These are phyloP conservation scores for Meloidogyne hapla DNA, from an alignment of 1,140 invertebrate genomes.

Conservation along the genomic window DNA sequence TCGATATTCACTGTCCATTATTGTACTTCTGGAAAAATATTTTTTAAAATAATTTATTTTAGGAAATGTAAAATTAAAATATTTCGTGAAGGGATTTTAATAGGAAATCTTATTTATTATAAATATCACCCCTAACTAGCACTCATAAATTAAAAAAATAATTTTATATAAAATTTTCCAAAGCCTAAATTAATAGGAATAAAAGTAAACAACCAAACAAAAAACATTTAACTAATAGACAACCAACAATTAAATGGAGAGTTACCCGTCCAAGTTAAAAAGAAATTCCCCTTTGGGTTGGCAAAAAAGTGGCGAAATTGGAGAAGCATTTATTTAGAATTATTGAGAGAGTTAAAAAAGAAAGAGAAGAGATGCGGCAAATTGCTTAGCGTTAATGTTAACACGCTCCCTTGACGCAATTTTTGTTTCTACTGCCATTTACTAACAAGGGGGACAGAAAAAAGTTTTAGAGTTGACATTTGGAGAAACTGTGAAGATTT, in stretches of 20 bases:
- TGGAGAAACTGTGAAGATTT: not conserved
- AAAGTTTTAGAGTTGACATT: not conserved
- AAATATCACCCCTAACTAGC: no score
- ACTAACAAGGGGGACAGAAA: not conserved
- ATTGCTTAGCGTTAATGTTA: not conserved
- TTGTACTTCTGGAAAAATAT: slow-evolving; percentile 12
- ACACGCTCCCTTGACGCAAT: not conserved
- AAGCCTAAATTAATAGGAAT: no score
- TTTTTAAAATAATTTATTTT: not conserved
- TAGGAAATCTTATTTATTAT: no score
- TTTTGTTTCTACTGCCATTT: not conserved
- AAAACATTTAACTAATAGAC: not conserved
- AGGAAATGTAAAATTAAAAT: no score
- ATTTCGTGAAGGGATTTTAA: no score
- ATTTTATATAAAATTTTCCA: no score
- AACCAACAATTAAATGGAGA: not conserved
- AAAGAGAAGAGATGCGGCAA: not conserved
- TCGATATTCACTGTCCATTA: slow-evolving; percentile 49
- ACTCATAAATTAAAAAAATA: no score
- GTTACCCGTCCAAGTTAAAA: not conserved
- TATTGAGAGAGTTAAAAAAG: not conserved
- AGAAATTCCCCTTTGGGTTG: not conserved
- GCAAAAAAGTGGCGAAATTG: not conserved
- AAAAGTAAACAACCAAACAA: not conserved
- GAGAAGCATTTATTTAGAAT: slow-evolving; percentile 1